Base-by-base conservation (phyloP, 2,797 vertebrate species). In the Dermochelys coriacea region DNA sequence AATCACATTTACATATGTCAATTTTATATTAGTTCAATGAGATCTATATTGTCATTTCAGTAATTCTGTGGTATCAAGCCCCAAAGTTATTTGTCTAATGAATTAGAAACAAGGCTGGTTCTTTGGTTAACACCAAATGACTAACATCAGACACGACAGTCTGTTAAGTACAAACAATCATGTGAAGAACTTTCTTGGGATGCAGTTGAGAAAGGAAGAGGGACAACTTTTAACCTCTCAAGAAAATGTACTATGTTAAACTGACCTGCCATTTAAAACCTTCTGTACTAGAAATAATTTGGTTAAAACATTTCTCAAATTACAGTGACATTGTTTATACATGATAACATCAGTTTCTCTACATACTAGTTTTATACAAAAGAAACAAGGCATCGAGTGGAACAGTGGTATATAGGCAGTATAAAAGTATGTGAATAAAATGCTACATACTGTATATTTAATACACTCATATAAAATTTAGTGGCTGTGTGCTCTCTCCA, bases 361-460 rank as follows among this genome's bases (percentile, higher is more conserved):
- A 96, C 12, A 47, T 97, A 97, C 95, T 97, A 96, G 91, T 96
- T 96, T 98, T 96, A 96, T 98, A 98, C 91, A 98, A 98, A 98
- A 98, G 96, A 96, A 98, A 97, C 98, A 99, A 99, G 98, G 98
- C 99, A 99, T 98, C 98, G 94, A 98, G 97, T 98, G 97, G 98
- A 93, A 97, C 97, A 95, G 98, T 97, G 98, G 92, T 97, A 1
- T 98, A 97, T 79, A 98, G 98, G 98, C 92, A 96, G 96, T 98
- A 98, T 86, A 98, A 98, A 98, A 96, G 93, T 96, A 92, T 86
- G 91, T 96, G 92, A 96, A 79, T 95, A 97, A 97, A 98, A 97
- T 95, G 96, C 96, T 97, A 97, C 97, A 96, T 84, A 92, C 41
- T 71, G 92, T 97, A 88, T 97, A 96, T 95, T 91, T 94, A 82